Base-by-base conservation (phyloP, 2,113 vertebrate species). In the Promerops cafer region DNA sequence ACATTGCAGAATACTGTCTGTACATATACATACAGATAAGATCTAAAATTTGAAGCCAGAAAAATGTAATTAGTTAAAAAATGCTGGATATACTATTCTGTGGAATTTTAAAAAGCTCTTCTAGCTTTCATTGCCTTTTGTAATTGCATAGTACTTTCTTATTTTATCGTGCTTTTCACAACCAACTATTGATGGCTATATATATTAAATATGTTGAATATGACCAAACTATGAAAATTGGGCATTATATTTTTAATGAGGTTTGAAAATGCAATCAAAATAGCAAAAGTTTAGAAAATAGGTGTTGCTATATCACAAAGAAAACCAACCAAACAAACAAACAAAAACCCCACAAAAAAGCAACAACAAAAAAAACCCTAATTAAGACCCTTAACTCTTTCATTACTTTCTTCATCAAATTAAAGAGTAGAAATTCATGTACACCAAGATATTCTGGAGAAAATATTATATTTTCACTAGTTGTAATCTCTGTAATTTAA, bases 301-400 rank as follows among this genome's bases (percentile, higher is more conserved):
- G 11, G 18, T 24, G 5, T 22, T 69, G 7, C 4, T 52, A 6
- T 35, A 53, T 20, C 12, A 35, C 3, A 21, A 49, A 47, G 24
- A 60, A 27, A 5, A 9, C n/a, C n/a, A n/a, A n/a, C n/a, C n/a
- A n/a, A n/a, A n/a, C n/a, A 60, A 37, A 17, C 11, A 4, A 9
- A 10, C 17, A 4, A 39, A 23, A 10, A 27, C n/a, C n/a, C n/a
- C 7, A 6, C 7, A 17, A 11, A 20, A 21, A 20, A 17, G 12
- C 5, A 16, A 18, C 7, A 28, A 56, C 10, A 28, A 33, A 17
- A 7, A 10, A 13, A 7, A 5, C 2, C 3, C 10, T 49, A 6
- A 54, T 65, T 88, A 80, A 63, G 31, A 56, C 13, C 4, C 19
- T 89, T 54, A 72, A 61, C 9, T 79, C 17, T 21, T 84, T 92